phyloP scores from a whole-genome alignment of 2,888 invertebrate species.

The Sinohyriopsis cumingii region DNA sequence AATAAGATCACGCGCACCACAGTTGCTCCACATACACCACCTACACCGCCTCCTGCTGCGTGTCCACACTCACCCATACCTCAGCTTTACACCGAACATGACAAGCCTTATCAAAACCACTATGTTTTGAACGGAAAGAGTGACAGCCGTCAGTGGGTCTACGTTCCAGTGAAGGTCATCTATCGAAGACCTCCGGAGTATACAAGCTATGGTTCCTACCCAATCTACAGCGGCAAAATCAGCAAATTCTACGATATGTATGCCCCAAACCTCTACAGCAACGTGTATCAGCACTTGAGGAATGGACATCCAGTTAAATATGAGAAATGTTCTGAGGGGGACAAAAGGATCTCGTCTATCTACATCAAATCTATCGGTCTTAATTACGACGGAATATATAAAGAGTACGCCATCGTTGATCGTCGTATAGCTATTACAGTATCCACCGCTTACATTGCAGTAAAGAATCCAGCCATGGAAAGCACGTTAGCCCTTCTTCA shows the following conservation, averaged over 20 bases:
- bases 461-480: no score
- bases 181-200: constrained; percentile 54
- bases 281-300: constrained; percentile 26
- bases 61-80: no score
- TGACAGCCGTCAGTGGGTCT: constrained; percentile 56
- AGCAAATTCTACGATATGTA: constrained; percentile 50
- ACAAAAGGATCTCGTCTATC: constrained; percentile 47
- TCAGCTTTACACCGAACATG: background rate
- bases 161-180: constrained; percentile 55
- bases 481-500: no score
- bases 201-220: constrained; percentile 45
- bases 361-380: constrained; percentile 56
- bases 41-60: no score
- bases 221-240: constrained; percentile 45
- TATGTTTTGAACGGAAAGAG: constrained; percentile 57
- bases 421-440: no score
- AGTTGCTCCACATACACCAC: no score
- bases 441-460: no score
- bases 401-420: constrained; percentile 58
- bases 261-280: constrained; percentile 41
- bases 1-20: constrained; percentile 13
- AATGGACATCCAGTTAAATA: constrained; percentile 33
- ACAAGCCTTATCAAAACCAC: constrained; percentile 51
- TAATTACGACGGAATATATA: constrained; percentile 59
- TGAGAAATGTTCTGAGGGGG: constrained; percentile 32